Base-by-base conservation (phyloP, 2,888 invertebrate species). In the Agriopis marginaria region DNA sequence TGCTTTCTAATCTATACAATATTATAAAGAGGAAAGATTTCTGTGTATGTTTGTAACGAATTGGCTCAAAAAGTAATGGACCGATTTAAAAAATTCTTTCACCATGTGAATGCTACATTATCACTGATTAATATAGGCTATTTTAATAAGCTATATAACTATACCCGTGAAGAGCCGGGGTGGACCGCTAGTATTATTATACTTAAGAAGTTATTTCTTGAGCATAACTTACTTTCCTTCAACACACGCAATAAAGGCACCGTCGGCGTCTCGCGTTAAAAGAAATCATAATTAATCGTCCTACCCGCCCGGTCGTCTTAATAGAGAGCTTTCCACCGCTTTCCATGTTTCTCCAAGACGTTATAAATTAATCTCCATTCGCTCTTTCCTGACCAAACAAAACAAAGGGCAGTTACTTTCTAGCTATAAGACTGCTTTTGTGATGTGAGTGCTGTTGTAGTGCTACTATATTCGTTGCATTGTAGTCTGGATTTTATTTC, bases 311-410 rank as follows among this genome's bases (percentile, higher is more conserved):
- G 87, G 86, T 85, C 86, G 87, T 85, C 91, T 90, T 91, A 91
- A 92, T 92, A 92, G 91, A 91, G 92, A 92, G 90, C 88, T 74
- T 74, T 74, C 73, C 73, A 74, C 86, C 85, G 89, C 86, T 90
- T 88, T 87, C 90, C 89, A 89, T 92, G 92, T 93, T 92, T 90
- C 91, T 89, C 86, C 83, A 87, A 78, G 86, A 89, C 86, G 89
- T 91, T 92, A 91, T 91, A 93, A 92, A 93, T 93, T 92, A 93
- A 92, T 93, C 92, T 92, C 92, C 83, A 92, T 93, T 89, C 88
- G 81, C 85, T 80, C 81, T 83, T 83, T 84, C 82, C 78, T 81
- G 79, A 79, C 82, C 78, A 85, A 88, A 87, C 83, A 87, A 90
- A 88, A 90, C 88, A 90, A 90, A 86, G 82, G 73, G 74, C 79